Percentiles rank a stretch among this genome's conserved stretches.
Evolutionary conservation across 2,888 invertebrate genomes (phyloP).

Genomic region (Chrysolina haemoptera): DNA sequence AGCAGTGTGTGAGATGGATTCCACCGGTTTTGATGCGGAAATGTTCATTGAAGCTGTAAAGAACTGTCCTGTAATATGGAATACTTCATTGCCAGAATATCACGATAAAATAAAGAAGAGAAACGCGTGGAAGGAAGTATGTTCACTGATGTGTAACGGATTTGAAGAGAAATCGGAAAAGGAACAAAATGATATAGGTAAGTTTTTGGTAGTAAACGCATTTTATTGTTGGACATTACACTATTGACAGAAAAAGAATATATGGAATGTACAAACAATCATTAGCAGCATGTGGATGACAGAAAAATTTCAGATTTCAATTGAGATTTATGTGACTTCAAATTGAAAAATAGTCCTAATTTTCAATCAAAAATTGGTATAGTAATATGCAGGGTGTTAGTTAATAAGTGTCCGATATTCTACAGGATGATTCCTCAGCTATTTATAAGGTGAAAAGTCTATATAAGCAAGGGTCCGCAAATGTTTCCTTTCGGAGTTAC

Average conservation of each 20-base stretch:
- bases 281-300: conserved; percentile 4
- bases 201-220: conserved; percentile 20
- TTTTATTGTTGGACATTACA: conserved; percentile 9
- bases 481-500: no score
- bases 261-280: conserved; percentile 10
- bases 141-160: conserved; percentile 16
- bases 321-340: neutral
- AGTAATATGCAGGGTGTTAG: no score
- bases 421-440: no score
- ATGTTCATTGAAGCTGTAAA: conserved; percentile 13
- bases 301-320: neutral
- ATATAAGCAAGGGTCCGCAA: no score
- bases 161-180: conserved; percentile 19
- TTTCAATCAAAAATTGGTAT: neutral
- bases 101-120: conserved; percentile 10
- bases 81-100: conserved; percentile 12
- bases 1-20: conserved; percentile 11
- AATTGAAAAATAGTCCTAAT: conserved; percentile 9
- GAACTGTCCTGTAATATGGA: conserved; percentile 8
- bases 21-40: conserved; percentile 10
- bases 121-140: conserved; percentile 16
- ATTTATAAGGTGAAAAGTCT: no score
- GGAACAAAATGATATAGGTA: conserved; percentile 19
- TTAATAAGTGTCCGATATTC: no score
- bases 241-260: conserved; percentile 10